Evolutionary conservation across 2,113 vertebrate genomes (phyloP), one percentile per base, ranked within the genome.

Genomic region (Morone chrysops): DNA sequence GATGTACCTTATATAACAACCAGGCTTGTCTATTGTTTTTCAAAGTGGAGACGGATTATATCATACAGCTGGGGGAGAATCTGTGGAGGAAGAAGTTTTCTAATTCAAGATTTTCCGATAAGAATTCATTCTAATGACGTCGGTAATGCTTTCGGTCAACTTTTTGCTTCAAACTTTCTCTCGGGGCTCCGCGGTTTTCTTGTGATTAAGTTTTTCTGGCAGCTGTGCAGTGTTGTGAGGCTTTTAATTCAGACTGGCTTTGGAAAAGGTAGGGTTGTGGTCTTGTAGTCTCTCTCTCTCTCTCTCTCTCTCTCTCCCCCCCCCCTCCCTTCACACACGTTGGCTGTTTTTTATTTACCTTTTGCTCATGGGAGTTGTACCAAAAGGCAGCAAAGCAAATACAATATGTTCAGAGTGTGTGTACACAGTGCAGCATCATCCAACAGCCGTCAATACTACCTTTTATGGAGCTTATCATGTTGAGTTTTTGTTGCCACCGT

Each of bases 1-100:
- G 90, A 92, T 93, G 91, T 79, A 75, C 79, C 80, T 93, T 93
- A 92, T 89, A 90, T 92, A 94, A 94, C 90, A 66, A 51, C 47
- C 73, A 68, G 84, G 75, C 77, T 79, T 89, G 86, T 86, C 89
- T 88, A 90, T 94, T 94, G 94, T 93, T 87, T 87, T 78, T 82
- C 79, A 66, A 67, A 85, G 81, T 75, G 75, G 79, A 78, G 84
- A 81, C 61, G 16, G 90, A 93, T 92, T 93, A 87, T 87, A 86
- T 88, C 83, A 81, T 50, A 47, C 91, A 90, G 80, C 83, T 82
- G 74, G 65, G 4, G 59, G 62, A 63, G 59, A 78, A 70, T 85
- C 57, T 88, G 84, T 13, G 45, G 62, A 83, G 78, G 20, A 82
- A 65, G 50, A 83, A 70, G 45, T 77, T 82, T 77, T 87, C 47